Percentiles rank a stretch among this genome's conserved stretches.
phyloP scores from a whole-genome alignment of 1,140 invertebrate species.

The Heliconius eleuchia region DNA sequence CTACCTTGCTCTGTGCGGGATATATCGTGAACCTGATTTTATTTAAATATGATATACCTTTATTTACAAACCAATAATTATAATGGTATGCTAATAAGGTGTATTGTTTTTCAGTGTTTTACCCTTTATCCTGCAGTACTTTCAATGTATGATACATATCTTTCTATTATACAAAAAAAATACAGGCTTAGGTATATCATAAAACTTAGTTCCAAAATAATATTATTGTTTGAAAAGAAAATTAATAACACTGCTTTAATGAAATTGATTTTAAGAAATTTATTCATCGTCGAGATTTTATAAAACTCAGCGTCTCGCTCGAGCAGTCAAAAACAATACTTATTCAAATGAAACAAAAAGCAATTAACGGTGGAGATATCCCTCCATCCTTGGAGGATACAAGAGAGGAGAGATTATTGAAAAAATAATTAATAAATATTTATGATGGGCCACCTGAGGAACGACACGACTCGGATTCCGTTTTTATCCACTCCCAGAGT shows the following conservation, averaged over 20 bases:
- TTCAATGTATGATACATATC: too few species aligned
- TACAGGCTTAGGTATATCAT: not conserved
- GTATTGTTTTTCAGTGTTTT: too few species aligned
- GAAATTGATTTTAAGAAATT: slow-evolving; percentile 62
- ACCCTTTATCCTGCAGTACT: too few species aligned
- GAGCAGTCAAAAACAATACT: slow-evolving; percentile 80
- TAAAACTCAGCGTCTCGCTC: slow-evolving; percentile 68
- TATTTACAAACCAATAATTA: too few species aligned
- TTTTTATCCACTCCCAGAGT: slow-evolving; percentile 72
- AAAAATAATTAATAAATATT: slow-evolving; percentile 82
- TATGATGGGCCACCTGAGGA: slow-evolving; percentile 78
- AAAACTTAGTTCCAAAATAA: not conserved
- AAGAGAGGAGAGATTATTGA: slow-evolving; percentile 79
- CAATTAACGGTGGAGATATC: slow-evolving; percentile 79
- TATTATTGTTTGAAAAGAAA: slow-evolving; percentile 5
- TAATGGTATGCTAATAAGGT: too few species aligned
- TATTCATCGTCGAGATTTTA: slow-evolving; percentile 74
- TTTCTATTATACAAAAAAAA: too few species aligned
- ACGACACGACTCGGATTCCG: slow-evolving; percentile 58
- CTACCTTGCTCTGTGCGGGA: too few species aligned
- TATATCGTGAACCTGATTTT: too few species aligned
- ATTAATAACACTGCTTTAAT: slow-evolving; percentile 53
- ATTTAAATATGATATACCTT: too few species aligned
- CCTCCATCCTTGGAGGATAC: slow-evolving; percentile 75
- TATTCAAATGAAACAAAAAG: slow-evolving; percentile 81